phyloP scores from a whole-genome alignment of 2,797 vertebrate species.

The Poecile montanus region DNA sequence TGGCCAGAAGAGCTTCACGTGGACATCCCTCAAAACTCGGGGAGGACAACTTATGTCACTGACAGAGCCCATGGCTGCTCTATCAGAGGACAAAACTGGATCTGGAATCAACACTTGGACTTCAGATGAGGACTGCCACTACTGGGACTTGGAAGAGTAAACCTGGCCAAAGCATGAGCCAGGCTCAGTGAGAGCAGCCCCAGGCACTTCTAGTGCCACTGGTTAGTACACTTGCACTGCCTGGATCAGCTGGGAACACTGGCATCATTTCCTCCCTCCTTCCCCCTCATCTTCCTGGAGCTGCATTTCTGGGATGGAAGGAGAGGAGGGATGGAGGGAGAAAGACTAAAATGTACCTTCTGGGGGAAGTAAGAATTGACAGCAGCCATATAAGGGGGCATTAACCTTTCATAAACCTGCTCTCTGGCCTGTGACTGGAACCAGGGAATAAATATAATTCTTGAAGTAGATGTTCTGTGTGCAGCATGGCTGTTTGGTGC shows the following conservation, averaged over 20 bases:
- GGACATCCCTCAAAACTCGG: background rate
- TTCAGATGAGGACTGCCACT: background rate
- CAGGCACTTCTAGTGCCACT: too few species aligned
- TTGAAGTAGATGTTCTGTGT: background rate
- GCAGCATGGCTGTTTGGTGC: background rate
- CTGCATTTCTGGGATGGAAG: background rate
- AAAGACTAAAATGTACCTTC: background rate
- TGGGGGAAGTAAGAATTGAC: conserved; percentile 25
- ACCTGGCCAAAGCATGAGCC: background rate
- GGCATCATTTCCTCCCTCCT: background rate
- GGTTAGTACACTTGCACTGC: background rate
- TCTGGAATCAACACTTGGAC: background rate
- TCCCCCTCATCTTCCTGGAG: background rate
- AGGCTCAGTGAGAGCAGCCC: rapidly evolving
- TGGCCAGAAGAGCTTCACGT: background rate
- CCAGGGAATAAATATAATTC: background rate
- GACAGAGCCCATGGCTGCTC: background rate
- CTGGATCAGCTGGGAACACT: background rate
- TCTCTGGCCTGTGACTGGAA: conserved; percentile 52
- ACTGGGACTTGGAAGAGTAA: background rate
- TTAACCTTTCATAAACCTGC: conserved; percentile 63
- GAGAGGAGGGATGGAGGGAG: background rate
- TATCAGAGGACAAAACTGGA: background rate
- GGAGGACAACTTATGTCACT: background rate
- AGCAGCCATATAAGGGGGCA: conserved; percentile 52